Evolutionary conservation across 2,888 invertebrate genomes (phyloP).

Genomic region (Ectemnius cavifrons): DNA sequence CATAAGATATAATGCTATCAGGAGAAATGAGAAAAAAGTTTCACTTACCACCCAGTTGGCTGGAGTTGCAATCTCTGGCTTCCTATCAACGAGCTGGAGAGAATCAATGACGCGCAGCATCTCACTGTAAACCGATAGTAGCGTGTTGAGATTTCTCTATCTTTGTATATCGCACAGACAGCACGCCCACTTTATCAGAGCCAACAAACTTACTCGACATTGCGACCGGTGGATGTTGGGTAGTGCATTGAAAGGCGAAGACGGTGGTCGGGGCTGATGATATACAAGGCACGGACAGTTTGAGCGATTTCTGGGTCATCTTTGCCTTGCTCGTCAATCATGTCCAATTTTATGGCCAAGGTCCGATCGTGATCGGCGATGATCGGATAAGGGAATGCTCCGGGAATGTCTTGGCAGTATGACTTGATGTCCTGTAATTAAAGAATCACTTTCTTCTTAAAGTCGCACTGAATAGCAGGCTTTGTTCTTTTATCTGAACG

Average conservation of each 20-base stretch:
- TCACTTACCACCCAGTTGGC: conserved; percentile 89
- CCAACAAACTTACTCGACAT: conserved; percentile 85
- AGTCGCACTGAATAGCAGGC: background rate
- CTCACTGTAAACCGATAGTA: conserved; percentile 81
- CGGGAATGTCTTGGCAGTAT: conserved; percentile 84
- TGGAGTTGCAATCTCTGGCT: conserved; percentile 89
- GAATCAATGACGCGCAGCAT: conserved; percentile 91
- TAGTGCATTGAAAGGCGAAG: conserved; percentile 90
- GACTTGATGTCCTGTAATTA: conserved; percentile 82
- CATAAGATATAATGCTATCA: too few relatives aligned
- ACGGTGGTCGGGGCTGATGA: conserved; percentile 89
- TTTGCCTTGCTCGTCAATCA: conserved; percentile 88
- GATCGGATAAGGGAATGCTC: conserved; percentile 89
- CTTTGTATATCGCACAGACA: background rate
- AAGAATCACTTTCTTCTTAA: background rate
- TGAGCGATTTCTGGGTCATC: conserved; percentile 83
- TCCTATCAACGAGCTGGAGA: conserved; percentile 85
- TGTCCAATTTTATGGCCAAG: conserved; percentile 86
- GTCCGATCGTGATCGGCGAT: conserved; percentile 87
- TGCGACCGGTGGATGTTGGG: conserved; percentile 91
- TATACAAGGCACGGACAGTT: conserved; percentile 88
- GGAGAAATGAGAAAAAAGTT: background rate
- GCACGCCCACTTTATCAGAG: background rate
- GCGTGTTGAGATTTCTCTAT: background rate
- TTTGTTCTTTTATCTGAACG: too few relatives aligned